Evolutionary conservation across 2,888 invertebrate species (phyloP), one percentile per base, ranked within the genome.

Genomic region (Alloplasta piceator): DNA sequence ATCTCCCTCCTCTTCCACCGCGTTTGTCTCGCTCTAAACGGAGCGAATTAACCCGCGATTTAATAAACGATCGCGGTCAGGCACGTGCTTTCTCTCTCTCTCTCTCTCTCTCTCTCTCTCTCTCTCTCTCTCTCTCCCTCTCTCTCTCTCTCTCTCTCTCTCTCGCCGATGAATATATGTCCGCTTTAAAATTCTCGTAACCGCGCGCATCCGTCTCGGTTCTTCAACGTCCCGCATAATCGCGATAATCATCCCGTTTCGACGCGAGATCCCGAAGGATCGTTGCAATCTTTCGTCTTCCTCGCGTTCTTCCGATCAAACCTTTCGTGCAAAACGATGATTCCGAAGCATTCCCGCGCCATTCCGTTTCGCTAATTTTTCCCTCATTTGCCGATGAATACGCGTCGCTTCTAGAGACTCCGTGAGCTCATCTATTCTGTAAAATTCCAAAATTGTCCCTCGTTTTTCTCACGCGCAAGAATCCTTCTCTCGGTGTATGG

Each of bases 31-130:
- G 0, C 64, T 89, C 87, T 86, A 89, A 90, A 89, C 89, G 88
- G 43, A 12, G 83, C 89, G 88, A 90, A 90, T 91, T 91, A 90
- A 91, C 88, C 88, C 86, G 85, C 86, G 87, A 87, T 90, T 75
- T 89, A 89, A 91, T 90, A 90, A 90, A 89, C 88, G 87, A 89
- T 89, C 87, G 87, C 83, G 82, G 79, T 82, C 77, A 85, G 84
- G 85, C 86, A 85, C 82, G 86, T 84, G 85, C 84, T 82, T 63
- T 71, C 74, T 63, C 61, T 61, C 39, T 26, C 61, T 10, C 1
- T 43, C 6, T 43, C 43, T 43, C 1, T 43, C 6, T 43, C 43
- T 43, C 84, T 82, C 61, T 71, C 74, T 63, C 61, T 61, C 39
- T 26, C 61, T 10, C 1, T 43, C 6, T 43, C 43, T 43, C 84